phyloP scores from a whole-genome alignment of 1,140 invertebrate genomes.

The Papilio xuthus region DNA sequence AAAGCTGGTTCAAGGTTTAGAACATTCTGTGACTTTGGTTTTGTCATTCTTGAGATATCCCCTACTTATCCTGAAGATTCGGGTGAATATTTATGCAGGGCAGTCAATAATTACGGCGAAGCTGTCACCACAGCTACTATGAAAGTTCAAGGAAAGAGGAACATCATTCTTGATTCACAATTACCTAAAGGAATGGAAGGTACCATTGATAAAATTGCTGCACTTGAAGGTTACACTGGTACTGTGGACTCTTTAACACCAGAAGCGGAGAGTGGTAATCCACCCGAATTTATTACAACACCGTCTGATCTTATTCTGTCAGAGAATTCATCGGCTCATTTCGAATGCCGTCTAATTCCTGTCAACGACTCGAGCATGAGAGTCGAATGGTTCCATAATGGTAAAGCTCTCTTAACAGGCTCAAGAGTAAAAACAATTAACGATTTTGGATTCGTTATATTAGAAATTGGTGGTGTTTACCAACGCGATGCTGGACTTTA shows the following conservation, averaged over 20 bases:
- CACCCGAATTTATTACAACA: slow-evolving; percentile 95
- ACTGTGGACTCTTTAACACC: slow-evolving; percentile 83
- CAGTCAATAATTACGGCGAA: slow-evolving; percentile 94
- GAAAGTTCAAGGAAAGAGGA: slow-evolving; percentile 95
- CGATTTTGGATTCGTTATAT: slow-evolving; percentile 96
- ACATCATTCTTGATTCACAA: slow-evolving; percentile 95
- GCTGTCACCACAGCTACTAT: slow-evolving; percentile 95
- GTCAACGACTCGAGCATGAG: slow-evolving; percentile 95
- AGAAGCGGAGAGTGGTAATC: slow-evolving; percentile 93
- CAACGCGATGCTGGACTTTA: slow-evolving; percentile 94
- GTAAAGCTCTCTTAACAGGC: slow-evolving; percentile 92
- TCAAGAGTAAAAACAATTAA: slow-evolving; percentile 95
- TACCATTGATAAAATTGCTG: slow-evolving; percentile 96
- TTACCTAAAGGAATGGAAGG: slow-evolving; percentile 95
- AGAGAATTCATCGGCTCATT: slow-evolving; percentile 95
- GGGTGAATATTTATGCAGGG: slow-evolving; percentile 96
- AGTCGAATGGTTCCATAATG: slow-evolving; percentile 98
- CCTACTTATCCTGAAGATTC: slow-evolving; percentile 97
- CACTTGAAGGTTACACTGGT: slow-evolving; percentile 92
- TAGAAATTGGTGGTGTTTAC: slow-evolving; percentile 94
- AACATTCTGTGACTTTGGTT: slow-evolving; percentile 97
- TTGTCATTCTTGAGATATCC: slow-evolving; percentile 96
- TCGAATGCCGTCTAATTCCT: slow-evolving; percentile 95
- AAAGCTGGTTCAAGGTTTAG: slow-evolving; percentile 94
- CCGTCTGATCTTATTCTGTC: slow-evolving; percentile 91